Evolutionary conservation across 2,797 vertebrate species (phyloP).

Genomic region (Mormyrus proboscirostris): DNA sequence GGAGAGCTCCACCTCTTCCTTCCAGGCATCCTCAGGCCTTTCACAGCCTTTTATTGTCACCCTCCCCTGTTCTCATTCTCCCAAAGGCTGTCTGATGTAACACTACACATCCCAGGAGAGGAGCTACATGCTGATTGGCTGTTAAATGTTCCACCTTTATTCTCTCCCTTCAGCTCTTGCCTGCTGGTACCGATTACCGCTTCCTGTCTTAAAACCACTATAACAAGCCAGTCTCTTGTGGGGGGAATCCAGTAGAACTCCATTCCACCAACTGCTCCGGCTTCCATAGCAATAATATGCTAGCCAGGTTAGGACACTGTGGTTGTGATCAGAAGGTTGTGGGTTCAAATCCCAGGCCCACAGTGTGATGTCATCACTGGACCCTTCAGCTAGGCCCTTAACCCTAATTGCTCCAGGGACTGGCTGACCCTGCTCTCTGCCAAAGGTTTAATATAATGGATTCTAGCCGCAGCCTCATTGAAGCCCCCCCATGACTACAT

Average conservation of each 20-base stretch:
- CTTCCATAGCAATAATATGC: neutral
- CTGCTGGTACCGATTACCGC: neutral
- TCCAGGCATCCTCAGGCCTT: neutral
- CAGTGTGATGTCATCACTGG: neutral
- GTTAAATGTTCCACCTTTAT: neutral
- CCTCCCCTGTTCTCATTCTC: neutral
- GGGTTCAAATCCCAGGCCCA: neutral
- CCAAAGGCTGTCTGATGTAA: slow-evolving; percentile 21
- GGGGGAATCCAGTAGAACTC: neutral
- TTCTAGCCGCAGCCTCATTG: neutral
- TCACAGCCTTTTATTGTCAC: neutral
- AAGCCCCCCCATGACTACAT: neutral
- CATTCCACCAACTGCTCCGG: neutral
- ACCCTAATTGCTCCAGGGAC: neutral
- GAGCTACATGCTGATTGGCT: neutral
- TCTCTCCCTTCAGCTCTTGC: neutral
- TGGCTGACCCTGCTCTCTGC: neutral
- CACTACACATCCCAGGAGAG: neutral
- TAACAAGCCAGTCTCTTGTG: neutral
- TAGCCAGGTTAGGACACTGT: neutral
- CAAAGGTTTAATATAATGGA: neutral
- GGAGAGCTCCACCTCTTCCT: neutral
- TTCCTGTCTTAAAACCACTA: neutral
- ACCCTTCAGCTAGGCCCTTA: neutral
- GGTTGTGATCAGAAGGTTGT: neutral